Evolutionary conservation across 2,888 invertebrate species (phyloP), one percentile per base, ranked within the genome.

Genomic region (Harpagoxenus sublaevis): DNA sequence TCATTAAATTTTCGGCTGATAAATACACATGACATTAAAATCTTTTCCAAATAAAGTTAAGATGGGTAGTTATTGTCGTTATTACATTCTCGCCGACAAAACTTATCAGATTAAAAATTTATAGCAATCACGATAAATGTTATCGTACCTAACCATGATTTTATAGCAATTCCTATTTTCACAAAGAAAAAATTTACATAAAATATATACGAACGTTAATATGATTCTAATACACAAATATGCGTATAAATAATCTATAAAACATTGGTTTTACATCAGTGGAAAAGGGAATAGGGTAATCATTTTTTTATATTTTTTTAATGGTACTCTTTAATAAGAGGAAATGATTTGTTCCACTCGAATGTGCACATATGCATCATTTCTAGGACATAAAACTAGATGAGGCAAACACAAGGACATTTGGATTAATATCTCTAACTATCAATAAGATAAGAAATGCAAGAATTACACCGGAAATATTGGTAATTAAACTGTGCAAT

Each of bases 341-440:
- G 35, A 79, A 60, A 48, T 18, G n/a, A 71, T 60, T 71, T 12
- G 48, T 79, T 71, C 23, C 48, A 48, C 39, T 81, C 28, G 35
- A 79, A 79, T 48, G 28, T 66, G 42, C 53, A 53, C 2, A 23
- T 31, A 23, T 31, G 18, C 60, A 79, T 79, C 23, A 60, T 62
- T 60, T 9, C 57, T 60, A 23, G 28, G 15, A 55, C 23, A 18
- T 53, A 51, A 39, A 53, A 63, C 10, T 73, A 73, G 31, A 55
- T 55, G 9, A 51, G 15, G 6, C 12, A 42, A 55, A 68, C 5
- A 39, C 4, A 31, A 60, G 15, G 42, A 48, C 18, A 6, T 60
- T 45, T 6, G 28, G 12, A 23, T 45, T 28, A 35, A 48, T 48
- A 18, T 15, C 35, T 48, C 35, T 57, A 35, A 65, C 28, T 23